These are phyloP conservation scores for Ascaphus truei DNA, from an alignment of 2,113 vertebrate species.

Conservation along the genomic window DNA sequence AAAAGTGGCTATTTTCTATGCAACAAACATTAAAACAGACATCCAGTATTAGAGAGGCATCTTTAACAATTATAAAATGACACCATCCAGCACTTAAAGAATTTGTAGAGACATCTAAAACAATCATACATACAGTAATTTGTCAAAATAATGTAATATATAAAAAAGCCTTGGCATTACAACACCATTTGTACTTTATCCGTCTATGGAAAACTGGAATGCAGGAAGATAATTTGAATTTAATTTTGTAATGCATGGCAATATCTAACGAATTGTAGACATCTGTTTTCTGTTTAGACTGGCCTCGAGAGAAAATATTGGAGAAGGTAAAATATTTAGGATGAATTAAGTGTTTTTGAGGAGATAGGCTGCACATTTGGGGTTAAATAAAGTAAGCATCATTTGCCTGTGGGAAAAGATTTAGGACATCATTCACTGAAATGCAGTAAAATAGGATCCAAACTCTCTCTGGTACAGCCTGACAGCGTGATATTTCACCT, in stretches of 20 bases:
- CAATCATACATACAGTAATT: background rate
- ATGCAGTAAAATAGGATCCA: background rate
- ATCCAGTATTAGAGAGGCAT: too few relatives aligned
- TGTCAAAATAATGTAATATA: background rate
- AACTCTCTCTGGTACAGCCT: background rate
- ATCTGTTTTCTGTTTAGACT: background rate
- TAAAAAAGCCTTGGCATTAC: background rate
- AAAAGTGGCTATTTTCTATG: too few relatives aligned
- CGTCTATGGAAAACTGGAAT: background rate
- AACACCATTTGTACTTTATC: background rate
- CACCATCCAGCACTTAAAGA: too few relatives aligned
- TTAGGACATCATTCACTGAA: background rate
- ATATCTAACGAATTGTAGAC: background rate
- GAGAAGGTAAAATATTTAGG: background rate
- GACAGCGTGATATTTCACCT: background rate
- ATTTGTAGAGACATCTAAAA: too few relatives aligned
- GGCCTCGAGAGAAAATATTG: background rate
- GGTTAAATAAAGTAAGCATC: background rate
- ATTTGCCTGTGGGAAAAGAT: background rate
- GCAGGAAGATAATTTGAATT: background rate
- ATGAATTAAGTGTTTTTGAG: background rate
- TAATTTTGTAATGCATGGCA: background rate
- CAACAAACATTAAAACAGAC: too few relatives aligned
- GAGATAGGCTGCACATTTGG: background rate
- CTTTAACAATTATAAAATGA: too few relatives aligned